A percentile compares a stretch with the other conserved stretches of the same genome.
phyloP scores from a whole-genome alignment of 2,797 vertebrate species.

The Apogon hyalosoma region DNA sequence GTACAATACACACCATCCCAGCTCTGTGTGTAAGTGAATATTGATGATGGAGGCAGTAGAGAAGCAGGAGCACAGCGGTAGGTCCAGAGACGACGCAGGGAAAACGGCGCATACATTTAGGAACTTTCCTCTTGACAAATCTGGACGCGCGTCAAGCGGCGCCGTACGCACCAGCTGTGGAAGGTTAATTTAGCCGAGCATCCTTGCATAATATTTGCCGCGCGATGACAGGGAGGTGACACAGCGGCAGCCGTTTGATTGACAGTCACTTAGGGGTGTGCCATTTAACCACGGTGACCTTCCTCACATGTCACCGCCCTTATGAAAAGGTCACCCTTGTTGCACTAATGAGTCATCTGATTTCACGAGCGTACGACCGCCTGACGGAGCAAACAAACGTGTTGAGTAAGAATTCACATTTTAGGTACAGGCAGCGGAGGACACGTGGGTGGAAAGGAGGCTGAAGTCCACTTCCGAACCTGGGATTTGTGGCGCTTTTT shows the following conservation, averaged over 20 bases:
- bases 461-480: background rate
- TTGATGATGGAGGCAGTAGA: too few species aligned
- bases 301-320: conserved; percentile 79
- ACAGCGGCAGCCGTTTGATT: conserved; percentile 71
- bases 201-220: conserved; percentile 70
- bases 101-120: conserved; percentile 20
- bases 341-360: conserved; percentile 83
- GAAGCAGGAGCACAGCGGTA: too few species aligned
- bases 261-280: conserved; percentile 81
- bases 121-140: conserved; percentile 25
- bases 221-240: conserved; percentile 72
- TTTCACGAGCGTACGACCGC: conserved; percentile 50
- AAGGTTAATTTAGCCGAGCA: conserved; percentile 59
- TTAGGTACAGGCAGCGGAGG: conserved; percentile 6
- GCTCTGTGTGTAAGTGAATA: too few species aligned
- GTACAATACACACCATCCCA: too few species aligned
- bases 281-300: conserved; percentile 82
- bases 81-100: too few species aligned
- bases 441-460: conserved; percentile 6
- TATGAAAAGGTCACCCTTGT: conserved; percentile 85
- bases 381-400: conserved; percentile 44
- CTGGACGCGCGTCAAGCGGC: conserved; percentile 29
- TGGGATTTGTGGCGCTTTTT: background rate
- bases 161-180: conserved; percentile 23
- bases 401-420: conserved; percentile 30